These are phyloP conservation scores for Agrochola lychnidis DNA, from an alignment of 2,888 invertebrate species.

Conservation along the genomic window DNA sequence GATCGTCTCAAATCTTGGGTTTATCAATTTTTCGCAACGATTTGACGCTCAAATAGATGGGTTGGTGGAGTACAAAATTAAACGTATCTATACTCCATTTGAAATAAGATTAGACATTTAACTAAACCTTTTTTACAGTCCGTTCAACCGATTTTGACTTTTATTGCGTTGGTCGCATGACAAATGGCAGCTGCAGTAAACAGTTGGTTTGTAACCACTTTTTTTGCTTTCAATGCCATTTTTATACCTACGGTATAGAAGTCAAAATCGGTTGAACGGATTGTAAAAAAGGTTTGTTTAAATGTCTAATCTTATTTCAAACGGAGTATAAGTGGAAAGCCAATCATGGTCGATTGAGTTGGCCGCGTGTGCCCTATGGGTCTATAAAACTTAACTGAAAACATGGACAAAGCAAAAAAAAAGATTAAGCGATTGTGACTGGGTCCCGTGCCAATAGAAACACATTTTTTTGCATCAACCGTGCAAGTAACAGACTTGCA, in stretches of 20 bases:
- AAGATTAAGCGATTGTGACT: slow-evolving; percentile 29
- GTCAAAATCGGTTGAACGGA: too few species aligned
- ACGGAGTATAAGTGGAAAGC: slow-evolving; percentile 72
- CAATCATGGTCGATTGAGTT: slow-evolving; percentile 71
- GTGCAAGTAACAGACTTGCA: slow-evolving; percentile 1
- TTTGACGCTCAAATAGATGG: slow-evolving; percentile 76
- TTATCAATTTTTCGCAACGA: slow-evolving; percentile 66
- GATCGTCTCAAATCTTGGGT: slow-evolving; percentile 11
- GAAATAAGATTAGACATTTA: too few species aligned
- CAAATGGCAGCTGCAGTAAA: too few species aligned
- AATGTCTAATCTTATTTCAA: too few species aligned
- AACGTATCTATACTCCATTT: too few species aligned
- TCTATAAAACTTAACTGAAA: slow-evolving; percentile 54
- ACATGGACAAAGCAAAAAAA: slow-evolving; percentile 47
- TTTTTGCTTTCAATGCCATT: too few species aligned
- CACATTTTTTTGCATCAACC: slow-evolving; percentile 33
- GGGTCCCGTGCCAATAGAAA: slow-evolving; percentile 44
- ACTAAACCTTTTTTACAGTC: too few species aligned
- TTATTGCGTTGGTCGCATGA: too few species aligned
- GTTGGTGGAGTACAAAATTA: slow-evolving; percentile 78
- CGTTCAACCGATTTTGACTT: too few species aligned
- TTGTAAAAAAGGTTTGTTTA: too few species aligned
- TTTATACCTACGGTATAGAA: too few species aligned
- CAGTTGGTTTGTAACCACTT: too few species aligned
- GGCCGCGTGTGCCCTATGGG: slow-evolving; percentile 29